phyloP scores from a whole-genome alignment of 1,140 invertebrate genomes.

The Pinna nobilis region DNA sequence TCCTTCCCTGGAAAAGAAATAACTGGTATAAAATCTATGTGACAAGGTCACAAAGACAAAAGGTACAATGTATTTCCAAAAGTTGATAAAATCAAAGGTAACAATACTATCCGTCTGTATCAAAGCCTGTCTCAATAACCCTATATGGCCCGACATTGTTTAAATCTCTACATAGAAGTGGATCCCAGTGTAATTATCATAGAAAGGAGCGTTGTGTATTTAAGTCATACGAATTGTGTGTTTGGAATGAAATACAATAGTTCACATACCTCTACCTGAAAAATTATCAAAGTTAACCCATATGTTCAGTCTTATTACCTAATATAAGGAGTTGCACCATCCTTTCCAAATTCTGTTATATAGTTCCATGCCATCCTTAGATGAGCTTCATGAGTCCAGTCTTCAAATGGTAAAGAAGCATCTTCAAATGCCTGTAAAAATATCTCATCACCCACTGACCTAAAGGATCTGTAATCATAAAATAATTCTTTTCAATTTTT shows the following conservation, averaged over 20 bases:
- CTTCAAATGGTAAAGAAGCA: constrained; percentile 68
- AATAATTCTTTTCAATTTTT: too few relatives aligned
- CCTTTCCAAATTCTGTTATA: constrained; percentile 65
- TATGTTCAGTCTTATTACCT: constrained; percentile 42
- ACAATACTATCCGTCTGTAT: background rate
- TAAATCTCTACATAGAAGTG: background rate
- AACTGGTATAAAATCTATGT: background rate
- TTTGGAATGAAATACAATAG: background rate
- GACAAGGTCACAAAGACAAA: background rate
- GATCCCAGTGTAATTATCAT: background rate
- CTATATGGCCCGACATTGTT: background rate
- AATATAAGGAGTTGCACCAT: constrained; percentile 66
- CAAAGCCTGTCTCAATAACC: background rate
- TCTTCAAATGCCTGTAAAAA: constrained; percentile 73
- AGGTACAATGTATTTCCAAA: background rate
- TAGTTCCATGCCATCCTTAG: constrained; percentile 73
- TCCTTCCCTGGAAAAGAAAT: constrained; percentile 61
- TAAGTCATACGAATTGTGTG: background rate
- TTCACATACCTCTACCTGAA: background rate
- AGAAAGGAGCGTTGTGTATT: background rate
- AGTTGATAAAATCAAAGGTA: background rate
- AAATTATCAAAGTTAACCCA: background rate
- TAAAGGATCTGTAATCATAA: constrained; percentile 60
- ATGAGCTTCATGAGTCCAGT: constrained; percentile 73
- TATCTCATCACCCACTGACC: constrained; percentile 71